These are phyloP conservation scores for Lasioglossum figueresi DNA, from an alignment of 2,888 invertebrate genomes.

Conservation along the genomic window DNA sequence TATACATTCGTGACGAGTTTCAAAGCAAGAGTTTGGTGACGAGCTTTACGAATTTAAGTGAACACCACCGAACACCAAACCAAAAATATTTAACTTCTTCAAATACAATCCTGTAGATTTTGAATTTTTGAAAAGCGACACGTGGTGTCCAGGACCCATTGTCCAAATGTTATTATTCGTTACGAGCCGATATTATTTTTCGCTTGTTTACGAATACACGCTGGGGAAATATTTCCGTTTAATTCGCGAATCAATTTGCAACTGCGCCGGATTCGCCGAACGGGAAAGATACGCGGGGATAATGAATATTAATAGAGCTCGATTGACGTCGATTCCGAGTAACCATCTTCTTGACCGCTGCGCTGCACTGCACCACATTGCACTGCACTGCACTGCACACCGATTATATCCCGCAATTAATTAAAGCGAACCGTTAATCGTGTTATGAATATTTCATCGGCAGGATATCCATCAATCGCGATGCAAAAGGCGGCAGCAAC, in stretches of 20 bases:
- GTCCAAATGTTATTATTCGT: background rate
- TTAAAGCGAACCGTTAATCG: slow-evolving; percentile 16
- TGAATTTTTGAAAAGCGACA: background rate
- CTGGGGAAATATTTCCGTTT: background rate
- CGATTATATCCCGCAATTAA: slow-evolving; percentile 4
- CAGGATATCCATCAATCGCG: background rate
- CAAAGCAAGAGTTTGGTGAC: too few relatives aligned
- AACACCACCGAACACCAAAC: too few relatives aligned
- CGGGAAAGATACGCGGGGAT: background rate
- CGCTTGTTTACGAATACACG: background rate
- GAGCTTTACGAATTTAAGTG: too few relatives aligned
- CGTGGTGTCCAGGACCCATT: background rate
- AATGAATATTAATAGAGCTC: background rate
- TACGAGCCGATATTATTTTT: background rate
- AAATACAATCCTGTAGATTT: too few relatives aligned
- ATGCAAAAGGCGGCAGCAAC: background rate
- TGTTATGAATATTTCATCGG: background rate
- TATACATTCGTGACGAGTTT: too few relatives aligned
- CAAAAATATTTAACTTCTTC: too few relatives aligned
- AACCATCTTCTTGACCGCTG: background rate
- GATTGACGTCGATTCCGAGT: slow-evolving; percentile 1
- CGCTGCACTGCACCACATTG: background rate
- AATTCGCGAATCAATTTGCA: background rate
- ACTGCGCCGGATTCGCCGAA: background rate
- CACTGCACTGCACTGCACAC: background rate